phyloP scores from a whole-genome alignment of 2,888 invertebrate genomes.

The Notodromas monacha region DNA sequence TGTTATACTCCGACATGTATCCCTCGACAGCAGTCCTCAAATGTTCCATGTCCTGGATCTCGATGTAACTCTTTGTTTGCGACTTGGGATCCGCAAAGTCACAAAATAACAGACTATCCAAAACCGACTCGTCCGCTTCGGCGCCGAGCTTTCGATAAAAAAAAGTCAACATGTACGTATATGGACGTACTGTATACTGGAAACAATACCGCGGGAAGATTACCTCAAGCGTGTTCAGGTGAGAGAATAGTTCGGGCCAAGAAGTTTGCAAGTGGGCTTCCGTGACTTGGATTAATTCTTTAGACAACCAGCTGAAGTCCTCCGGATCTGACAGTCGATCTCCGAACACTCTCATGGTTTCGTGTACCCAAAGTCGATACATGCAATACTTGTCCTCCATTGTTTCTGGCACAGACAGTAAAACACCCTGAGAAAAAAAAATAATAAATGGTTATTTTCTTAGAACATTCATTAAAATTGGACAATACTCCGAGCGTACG shows the following conservation, averaged over 20 bases:
- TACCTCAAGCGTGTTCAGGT: too few relatives aligned
- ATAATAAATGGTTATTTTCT: neutral
- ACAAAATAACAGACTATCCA: constrained; percentile 60
- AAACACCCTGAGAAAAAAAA: constrained; percentile 30
- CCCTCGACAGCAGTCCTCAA: constrained; percentile 50
- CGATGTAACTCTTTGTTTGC: constrained; percentile 53
- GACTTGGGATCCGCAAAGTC: constrained; percentile 82
- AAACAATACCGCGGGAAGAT: too few relatives aligned
- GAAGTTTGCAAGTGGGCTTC: too few relatives aligned
- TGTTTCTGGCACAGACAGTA: constrained; percentile 67
- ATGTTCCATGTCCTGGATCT: constrained; percentile 47
- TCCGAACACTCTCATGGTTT: constrained; percentile 61
- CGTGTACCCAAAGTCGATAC: constrained; percentile 77
- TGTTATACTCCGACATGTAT: constrained; percentile 62
- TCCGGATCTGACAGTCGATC: constrained; percentile 58
- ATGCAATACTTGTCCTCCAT: constrained; percentile 49
- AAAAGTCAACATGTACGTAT: too few relatives aligned
- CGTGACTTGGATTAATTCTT: too few relatives aligned
- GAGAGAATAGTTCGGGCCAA: too few relatives aligned
- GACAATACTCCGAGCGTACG: too few relatives aligned
- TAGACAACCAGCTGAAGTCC: constrained; percentile 48
- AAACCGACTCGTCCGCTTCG: constrained; percentile 44
- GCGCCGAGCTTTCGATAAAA: too few relatives aligned
- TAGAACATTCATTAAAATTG: too few relatives aligned
- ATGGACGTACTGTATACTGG: too few relatives aligned